phyloP scores from a whole-genome alignment of 2,113 vertebrate genomes.

The Eonycteris spelaea region DNA sequence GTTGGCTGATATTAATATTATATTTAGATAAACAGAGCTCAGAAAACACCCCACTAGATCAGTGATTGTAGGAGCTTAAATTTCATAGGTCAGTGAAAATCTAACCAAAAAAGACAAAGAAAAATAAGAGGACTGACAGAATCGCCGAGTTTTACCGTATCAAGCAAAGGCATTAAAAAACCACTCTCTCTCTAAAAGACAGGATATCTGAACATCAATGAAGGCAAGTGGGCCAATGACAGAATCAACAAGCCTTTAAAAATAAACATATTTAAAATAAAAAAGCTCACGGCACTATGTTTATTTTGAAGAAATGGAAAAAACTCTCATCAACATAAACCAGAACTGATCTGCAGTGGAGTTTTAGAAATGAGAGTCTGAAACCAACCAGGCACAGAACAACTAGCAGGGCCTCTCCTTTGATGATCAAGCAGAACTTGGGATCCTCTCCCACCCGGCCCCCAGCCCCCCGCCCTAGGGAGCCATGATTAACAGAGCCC shows the following conservation, averaged over 20 bases:
- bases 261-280: slow-evolving; percentile 38
- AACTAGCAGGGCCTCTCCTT: background rate
- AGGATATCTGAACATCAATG: background rate
- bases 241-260: slow-evolving; percentile 25
- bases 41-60: background rate
- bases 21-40: background rate
- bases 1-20: background rate
- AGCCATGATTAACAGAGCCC: slow-evolving; percentile 42
- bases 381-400: background rate
- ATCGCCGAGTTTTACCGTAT: background rate
- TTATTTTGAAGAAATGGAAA: slow-evolving; percentile 33
- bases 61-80: background rate
- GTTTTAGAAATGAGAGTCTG: background rate
- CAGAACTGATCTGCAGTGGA: background rate
- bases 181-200: background rate
- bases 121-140: background rate
- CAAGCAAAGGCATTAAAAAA: slow-evolving; percentile 23
- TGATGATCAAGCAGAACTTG: background rate
- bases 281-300: slow-evolving; percentile 11
- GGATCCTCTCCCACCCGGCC: background rate
- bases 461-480: background rate
- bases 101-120: background rate
- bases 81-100: slow-evolving; percentile 37
- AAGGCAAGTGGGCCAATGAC: background rate
- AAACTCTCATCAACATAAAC: slow-evolving; percentile 3